Evolutionary conservation across 2,888 invertebrate genomes (phyloP).

Genomic region (Empis livida): DNA sequence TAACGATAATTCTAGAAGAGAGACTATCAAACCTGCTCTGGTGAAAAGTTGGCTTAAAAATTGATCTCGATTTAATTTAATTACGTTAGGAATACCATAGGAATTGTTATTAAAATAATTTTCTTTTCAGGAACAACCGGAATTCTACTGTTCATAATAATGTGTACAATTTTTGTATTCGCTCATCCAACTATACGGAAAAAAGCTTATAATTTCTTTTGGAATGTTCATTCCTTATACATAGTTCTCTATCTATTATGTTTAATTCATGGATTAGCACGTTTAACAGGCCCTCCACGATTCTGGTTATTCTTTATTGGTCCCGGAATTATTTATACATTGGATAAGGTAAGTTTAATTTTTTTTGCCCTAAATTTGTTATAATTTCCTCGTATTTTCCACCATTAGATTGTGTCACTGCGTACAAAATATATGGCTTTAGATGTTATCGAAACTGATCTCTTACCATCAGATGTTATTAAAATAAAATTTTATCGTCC

Average conservation of each 20-base stretch:
- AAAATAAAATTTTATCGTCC: conserved; percentile 92
- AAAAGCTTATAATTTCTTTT: conserved; percentile 90
- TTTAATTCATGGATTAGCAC: conserved; percentile 79
- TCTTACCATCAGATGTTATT: conserved; percentile 86
- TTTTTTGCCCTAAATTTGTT: too few species aligned
- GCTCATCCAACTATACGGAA: conserved; percentile 87
- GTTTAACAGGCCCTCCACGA: conserved; percentile 79
- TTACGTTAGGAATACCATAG: too few species aligned
- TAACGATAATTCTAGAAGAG: too few species aligned
- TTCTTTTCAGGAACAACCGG: conserved; percentile 61
- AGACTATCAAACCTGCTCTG: too few species aligned
- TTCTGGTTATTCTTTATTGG: conserved; percentile 92
- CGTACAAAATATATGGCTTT: conserved; percentile 84
- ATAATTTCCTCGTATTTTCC: background rate
- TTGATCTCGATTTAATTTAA: too few species aligned
- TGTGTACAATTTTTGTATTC: conserved; percentile 94
- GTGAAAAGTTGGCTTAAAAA: too few species aligned
- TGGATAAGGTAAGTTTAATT: conserved; percentile 66
- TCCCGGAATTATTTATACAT: conserved; percentile 75
- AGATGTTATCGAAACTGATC: conserved; percentile 85
- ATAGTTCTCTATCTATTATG: conserved; percentile 73
- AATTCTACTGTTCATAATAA: conserved; percentile 73
- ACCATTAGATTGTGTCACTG: conserved; percentile 65
- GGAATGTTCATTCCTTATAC: conserved; percentile 86
- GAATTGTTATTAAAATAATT: background rate